A percentile compares a stretch with the other conserved stretches of the same genome.
Evolutionary conservation across 2,113 vertebrate species (phyloP).

Genomic region (Etheostoma cragini): DNA sequence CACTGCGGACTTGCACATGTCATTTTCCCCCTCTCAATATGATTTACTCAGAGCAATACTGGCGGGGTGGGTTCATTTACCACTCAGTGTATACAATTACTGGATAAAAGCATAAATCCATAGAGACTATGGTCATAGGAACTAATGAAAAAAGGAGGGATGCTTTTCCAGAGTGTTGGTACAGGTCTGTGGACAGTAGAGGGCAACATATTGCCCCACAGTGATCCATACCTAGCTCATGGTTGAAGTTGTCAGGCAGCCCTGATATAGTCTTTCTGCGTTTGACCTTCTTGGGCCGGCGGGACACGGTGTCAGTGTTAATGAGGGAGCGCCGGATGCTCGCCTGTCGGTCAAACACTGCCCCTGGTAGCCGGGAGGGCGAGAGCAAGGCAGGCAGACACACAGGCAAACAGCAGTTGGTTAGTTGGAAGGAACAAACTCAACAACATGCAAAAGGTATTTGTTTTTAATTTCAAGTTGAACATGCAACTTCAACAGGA

Average conservation of each 20-base stretch:
- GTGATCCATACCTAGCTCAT: conserved; percentile 98
- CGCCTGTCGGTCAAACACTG: conserved; percentile 99
- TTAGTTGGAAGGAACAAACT: conserved; percentile 71
- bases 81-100: background rate
- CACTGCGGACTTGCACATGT: conserved; percentile 36
- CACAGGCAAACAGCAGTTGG: conserved; percentile 85
- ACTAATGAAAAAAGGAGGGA: conserved; percentile 9
- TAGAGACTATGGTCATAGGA: background rate
- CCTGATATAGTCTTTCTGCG: conserved; percentile 99
- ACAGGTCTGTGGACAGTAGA: conserved; percentile 70
- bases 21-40: conserved; percentile 2
- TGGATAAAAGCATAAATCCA: background rate
- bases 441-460: conserved; percentile 62
- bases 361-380: conserved; percentile 92
- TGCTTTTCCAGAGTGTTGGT: conserved; percentile 61
- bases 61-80: background rate
- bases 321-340: conserved; percentile 98
- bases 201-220: conserved; percentile 84
- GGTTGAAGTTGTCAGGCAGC: conserved; percentile 96
- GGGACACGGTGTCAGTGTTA: conserved; percentile 98
- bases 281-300: conserved; percentile 99
- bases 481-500: conserved; percentile 61
- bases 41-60: conserved; percentile 6
- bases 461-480: conserved; percentile 1
- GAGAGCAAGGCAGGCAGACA: conserved; percentile 92